phyloP scores from a whole-genome alignment of 2,888 invertebrate species.

The Liodrosophila aerea region DNA sequence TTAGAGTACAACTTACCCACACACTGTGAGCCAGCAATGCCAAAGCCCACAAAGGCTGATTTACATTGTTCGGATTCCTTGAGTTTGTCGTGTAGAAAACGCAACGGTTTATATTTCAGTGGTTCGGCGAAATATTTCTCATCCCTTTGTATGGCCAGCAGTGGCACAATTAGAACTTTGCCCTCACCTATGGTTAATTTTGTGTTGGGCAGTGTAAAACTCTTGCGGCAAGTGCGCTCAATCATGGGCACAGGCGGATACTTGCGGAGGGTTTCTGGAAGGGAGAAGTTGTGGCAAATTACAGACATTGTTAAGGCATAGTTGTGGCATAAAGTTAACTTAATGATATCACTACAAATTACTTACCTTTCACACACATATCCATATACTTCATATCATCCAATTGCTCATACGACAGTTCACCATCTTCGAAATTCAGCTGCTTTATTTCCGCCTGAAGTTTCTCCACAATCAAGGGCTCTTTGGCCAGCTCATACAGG shows the following conservation, averaged over 20 bases:
- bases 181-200: conserved; percentile 79
- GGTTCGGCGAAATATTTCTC: conserved; percentile 82
- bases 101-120: conserved; percentile 81
- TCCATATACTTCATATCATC: conserved; percentile 82
- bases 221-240: conserved; percentile 81
- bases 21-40: conserved; percentile 81
- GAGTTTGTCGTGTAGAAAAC: conserved; percentile 77
- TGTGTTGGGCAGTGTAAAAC: conserved; percentile 78
- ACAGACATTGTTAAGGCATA: neutral
- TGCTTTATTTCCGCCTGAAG: conserved; percentile 79
- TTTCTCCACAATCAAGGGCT: conserved; percentile 80
- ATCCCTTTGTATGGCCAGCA: conserved; percentile 82
- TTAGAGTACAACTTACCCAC: conserved; percentile 72
- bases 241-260: conserved; percentile 82
- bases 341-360: neutral
- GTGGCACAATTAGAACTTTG: conserved; percentile 80
- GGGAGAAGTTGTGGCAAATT: neutral
- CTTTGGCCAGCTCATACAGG: conserved; percentile 81
- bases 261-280: conserved; percentile 81
- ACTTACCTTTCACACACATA: conserved; percentile 81
- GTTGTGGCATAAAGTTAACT: neutral
- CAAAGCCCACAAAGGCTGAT: conserved; percentile 79
- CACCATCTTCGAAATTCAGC: conserved; percentile 45
- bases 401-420: conserved; percentile 80
- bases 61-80: conserved; percentile 21